Base-by-base conservation (phyloP, 2,888 invertebrate species). In the Resseliella maxima region DNA sequence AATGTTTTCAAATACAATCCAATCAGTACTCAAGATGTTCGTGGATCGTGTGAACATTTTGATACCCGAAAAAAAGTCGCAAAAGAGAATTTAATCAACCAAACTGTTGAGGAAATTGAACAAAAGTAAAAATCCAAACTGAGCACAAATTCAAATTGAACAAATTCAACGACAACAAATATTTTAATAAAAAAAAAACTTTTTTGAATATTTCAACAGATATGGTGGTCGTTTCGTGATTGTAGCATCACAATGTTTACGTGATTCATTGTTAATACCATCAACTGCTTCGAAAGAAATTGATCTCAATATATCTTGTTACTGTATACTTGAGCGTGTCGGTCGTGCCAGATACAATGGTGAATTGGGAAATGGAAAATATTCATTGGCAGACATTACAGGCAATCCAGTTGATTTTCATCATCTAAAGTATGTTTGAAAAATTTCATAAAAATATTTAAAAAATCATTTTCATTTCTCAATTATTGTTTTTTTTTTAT, bases 241-340 rank as follows among this genome's bases (percentile, higher is more conserved):
- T 50, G 96, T 96, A 2, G 96, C 94, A 21, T 92, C 92, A 86
- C 95, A 95, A 89, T 89, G 90, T 41, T 89, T 92, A 27, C 92
- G 96, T 45, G 92, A 92, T 87, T 89, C 90, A 86, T 92, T 94
- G 0, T 89, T 96, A 54, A 91, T 94, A 85, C 93, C 93, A 15
- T 90, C 91, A 0, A 90, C 92, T 87, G 86, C 92, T 1, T 91
- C 91, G 88, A 91, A 92, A 35, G 89, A 89, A n/a, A 89, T 90
- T 12, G 89, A 92, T 0, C 88, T 95, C 18, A 91, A 91, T 3
- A 88, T 92, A 6, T 89, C 92, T n/a, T 94, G 94, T 87, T 96
- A 95, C 89, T 94, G 94, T 88, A 91, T 96, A 50, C 90, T 96
- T 87, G 97, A 96, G 90, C 91, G 94, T 88, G 94, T 96, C 50